Base-by-base conservation (phyloP, 1,140 invertebrate species). In the Mactra quadrangularis region DNA sequence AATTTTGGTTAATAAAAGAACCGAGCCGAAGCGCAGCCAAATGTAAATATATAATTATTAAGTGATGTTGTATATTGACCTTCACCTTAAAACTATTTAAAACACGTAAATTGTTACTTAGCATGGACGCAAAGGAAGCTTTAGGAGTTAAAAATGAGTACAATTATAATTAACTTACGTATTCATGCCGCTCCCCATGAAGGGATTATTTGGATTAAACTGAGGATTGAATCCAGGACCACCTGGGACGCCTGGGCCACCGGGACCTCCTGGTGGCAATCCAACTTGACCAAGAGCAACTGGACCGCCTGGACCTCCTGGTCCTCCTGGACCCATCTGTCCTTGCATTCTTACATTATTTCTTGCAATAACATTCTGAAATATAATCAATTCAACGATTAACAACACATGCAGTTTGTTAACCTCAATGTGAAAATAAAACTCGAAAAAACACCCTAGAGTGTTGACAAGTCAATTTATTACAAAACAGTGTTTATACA, bases 251-350 rank as follows among this genome's bases (percentile, higher is more conserved):
- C 60, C 60, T 9, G 60, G 60, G 1, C 9, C 27, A 17, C 60
- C 59, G n/a, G n/a, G n/a, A n/a, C n/a, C n/a, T 15, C 33, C 41
- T 1, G 70, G 70, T n/a, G 66, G 66, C 2, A 52, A 55, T 19
- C 59, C 76, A 13, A 81, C 77, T 38, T 81, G 77, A 27, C 77
- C 52, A 62, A 68, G 7, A 7, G 60, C 64, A 27, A 53, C 22
- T 9, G 75, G 59, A 9, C 50, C 47, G 15, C 17, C 27, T 15
- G 41, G 35, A 33, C 57, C 57, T 11, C 17, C 27, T 19, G 11
- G 13, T 1, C 27, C 33, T 55, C n/a, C 47, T 3, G 25, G 50
- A n/a, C n/a, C n/a, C 19, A 75, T 50, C 41, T 77, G 59, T 41
- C 75, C 75, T 19, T 53, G 22, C 75, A 78, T 52, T 1, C 47